Base-by-base conservation (phyloP, 2,113 vertebrate species). In the Cromileptes altivelis region DNA sequence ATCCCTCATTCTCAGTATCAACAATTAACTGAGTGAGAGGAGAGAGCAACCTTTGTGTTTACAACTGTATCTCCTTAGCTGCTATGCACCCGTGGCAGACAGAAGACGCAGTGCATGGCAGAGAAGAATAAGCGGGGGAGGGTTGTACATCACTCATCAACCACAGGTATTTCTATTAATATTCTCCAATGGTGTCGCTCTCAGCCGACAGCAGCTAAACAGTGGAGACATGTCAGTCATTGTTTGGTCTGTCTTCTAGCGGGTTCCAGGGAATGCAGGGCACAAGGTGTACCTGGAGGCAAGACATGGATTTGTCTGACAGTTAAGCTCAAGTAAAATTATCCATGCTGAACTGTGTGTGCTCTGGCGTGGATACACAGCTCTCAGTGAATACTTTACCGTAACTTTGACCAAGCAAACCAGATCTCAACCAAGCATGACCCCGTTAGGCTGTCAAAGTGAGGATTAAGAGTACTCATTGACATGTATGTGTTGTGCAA, bases 91-190 rank as follows among this genome's bases (percentile, higher is more conserved):
- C 15, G 15, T 55, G 84, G 88, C 88, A 92, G 86, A 86, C 88
- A 77, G 53, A 74, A 6, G 68, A 84, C 78, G 53, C 47, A 77
- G 80, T 79, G 89, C 85, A 87, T 88, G 86, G 86, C 83, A 75
- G 82, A 53, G 78, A 57, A 80, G 83, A 89, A 82, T 62, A 70
- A 75, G 76, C 9, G 19, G 67, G 70, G 82, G 64, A 65, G 84
- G 85, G 82, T 70, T 88, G 85, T 62, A 84, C 86, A 87, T 92
- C 88, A 80, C 85, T 93, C 91, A 92, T 87, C 90, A 92, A 88
- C 92, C 91, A 80, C 94, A 93, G 93, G 93, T 90, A 93, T 94
- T 91, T 95, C 94, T 95, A 95, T 94, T 92, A 93, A 95, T 95
- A 94, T 88, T 89, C 76, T 86, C 87, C 89, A 92, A 82, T 89